Evolutionary conservation across 2,888 invertebrate genomes (phyloP), one percentile per base, ranked within the genome.

Genomic region (Netelia inedita): DNA sequence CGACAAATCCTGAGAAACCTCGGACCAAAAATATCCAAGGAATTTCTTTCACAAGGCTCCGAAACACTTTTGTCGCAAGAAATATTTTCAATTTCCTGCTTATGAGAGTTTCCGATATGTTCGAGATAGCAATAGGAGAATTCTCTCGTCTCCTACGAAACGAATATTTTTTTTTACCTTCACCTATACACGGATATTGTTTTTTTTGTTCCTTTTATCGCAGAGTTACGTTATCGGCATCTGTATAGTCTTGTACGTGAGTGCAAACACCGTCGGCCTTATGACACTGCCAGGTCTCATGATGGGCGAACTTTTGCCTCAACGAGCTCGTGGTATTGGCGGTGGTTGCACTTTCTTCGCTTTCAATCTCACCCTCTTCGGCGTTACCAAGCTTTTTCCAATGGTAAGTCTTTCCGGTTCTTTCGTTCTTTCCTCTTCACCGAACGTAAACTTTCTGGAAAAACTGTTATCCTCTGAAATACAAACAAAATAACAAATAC

Each of bases 231-330:
- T 95, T 16, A 91, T 94, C 14, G 94, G 94, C 0, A 85, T 93
- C 1, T 95, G 95, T 75, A 94, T 97, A 1, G 93, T 97, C n/a
- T 91, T 95, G 50, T 97, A 97, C 92, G 96, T 97, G 19, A 96
- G 96, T 6, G 95, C 96, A 87, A 97, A 97, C 92, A 97, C 97
- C 0, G 91, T 96, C 46, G 96, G 97, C 1, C 95, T 97, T 90
- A 96, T 97, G 95, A 95, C 96, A 1, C 94, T 97, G 85, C 97
- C 97, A 0, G 96, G 96, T 19, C 95, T 97, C 41, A 96, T 97
- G 96, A 95, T 97, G 19, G 96, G 96, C 0, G 97, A 97, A 93
- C 94, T 97, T 1, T 95, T 97, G 10, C 97, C 97, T 0, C 96
- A 96, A 0, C 96, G 96, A 92, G 95, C 97, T 1, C 95, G 97